A percentile compares a stretch with the other conserved stretches of the same genome.
These are phyloP conservation scores for Araneus ventricosus DNA, from an alignment of 1,140 invertebrate genomes.

Conservation along the genomic window DNA sequence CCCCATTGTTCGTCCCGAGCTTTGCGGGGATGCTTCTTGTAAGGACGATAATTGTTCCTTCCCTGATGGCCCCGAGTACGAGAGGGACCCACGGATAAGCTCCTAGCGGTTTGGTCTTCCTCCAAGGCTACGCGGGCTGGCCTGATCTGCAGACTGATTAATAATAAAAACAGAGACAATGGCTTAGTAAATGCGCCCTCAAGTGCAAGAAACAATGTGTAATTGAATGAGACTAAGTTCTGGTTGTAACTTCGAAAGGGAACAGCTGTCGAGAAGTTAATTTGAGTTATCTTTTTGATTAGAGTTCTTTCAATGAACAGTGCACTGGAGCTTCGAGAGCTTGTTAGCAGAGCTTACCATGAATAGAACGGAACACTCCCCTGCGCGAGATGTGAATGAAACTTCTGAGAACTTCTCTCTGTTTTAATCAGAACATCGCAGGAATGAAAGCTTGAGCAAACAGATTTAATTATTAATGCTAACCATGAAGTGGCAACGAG, in stretches of 20 bases:
- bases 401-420: no score
- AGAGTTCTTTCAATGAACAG: not conserved
- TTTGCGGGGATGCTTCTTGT: not conserved
- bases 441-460: no score
- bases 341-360: not conserved
- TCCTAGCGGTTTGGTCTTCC: not conserved
- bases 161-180: slow-evolving; percentile 9
- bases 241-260: not conserved
- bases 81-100: not conserved
- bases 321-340: not conserved
- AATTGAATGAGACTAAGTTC: not conserved
- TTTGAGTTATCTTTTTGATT: slow-evolving; percentile 15
- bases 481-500: no score
- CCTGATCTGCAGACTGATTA: not conserved
- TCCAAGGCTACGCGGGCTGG: not conserved
- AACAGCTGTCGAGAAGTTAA: not conserved
- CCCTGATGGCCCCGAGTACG: slow-evolving; percentile 4
- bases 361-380: not conserved
- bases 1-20: not conserved
- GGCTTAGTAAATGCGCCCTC: not conserved
- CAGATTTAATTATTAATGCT: no score
- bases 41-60: slow-evolving; percentile 46
- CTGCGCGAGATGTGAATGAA: no score
- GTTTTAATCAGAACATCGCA: no score
- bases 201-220: not conserved